phyloP scores from a whole-genome alignment of 2,797 vertebrate species.

The Nannoperca obscura region DNA sequence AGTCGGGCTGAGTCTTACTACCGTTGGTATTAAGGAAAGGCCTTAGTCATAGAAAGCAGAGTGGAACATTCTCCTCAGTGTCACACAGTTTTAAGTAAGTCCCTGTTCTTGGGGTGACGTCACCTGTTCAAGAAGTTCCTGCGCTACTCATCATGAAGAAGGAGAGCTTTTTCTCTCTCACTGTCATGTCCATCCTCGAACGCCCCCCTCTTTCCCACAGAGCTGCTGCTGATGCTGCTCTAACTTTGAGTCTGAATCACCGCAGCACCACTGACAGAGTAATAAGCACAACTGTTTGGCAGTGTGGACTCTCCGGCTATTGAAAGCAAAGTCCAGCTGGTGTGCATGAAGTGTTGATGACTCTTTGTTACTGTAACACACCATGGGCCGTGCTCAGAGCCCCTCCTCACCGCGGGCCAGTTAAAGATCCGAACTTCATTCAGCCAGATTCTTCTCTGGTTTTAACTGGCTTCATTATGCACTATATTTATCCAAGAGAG shows the following conservation, averaged over 20 bases:
- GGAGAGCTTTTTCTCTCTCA: conserved; percentile 26
- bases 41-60: conserved; percentile 67
- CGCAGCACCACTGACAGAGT: conserved; percentile 41
- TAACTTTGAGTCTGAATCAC: conserved; percentile 48
- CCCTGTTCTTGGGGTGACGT: conserved; percentile 46
- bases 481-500: conserved; percentile 71
- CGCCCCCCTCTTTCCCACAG: conserved; percentile 78
- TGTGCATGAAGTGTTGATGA: conserved; percentile 54
- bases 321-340: conserved; percentile 57
- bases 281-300: conserved; percentile 69
- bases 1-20: conserved; percentile 46
- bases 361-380: conserved; percentile 66
- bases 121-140: conserved; percentile 69
- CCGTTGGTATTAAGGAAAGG: conserved; percentile 59
- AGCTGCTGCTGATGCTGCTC: conserved; percentile 34
- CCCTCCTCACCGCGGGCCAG: conserved; percentile 28
- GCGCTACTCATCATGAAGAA: conserved; percentile 36
- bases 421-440: conserved; percentile 43
- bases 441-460: conserved; percentile 47
- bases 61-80: conserved; percentile 68
- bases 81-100: conserved; percentile 54
- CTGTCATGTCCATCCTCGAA: conserved; percentile 52
- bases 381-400: conserved; percentile 1
- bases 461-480: conserved; percentile 63
- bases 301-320: conserved; percentile 1